These are phyloP conservation scores for Lasioglossum villosulum DNA, from an alignment of 2,888 invertebrate species.

Conservation along the genomic window DNA sequence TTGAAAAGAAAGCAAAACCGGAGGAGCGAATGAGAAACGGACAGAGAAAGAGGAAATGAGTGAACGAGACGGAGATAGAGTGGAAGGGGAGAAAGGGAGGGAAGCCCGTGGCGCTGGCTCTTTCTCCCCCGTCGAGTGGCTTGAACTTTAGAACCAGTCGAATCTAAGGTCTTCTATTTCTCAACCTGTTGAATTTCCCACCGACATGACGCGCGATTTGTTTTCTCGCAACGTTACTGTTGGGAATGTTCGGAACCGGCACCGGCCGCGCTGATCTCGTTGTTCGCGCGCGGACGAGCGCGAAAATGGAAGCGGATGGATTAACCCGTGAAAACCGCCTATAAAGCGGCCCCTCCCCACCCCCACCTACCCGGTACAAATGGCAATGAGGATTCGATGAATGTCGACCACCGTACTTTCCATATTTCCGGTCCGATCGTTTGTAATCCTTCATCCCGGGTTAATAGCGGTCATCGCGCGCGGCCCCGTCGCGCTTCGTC, in stretches of 20 bases:
- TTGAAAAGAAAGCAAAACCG: neutral
- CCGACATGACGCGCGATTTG: constrained; percentile 65
- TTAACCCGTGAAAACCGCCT: constrained; percentile 36
- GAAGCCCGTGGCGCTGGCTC: neutral
- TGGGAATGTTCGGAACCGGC: constrained; percentile 18
- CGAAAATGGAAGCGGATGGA: constrained; percentile 29
- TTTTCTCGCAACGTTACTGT: constrained; percentile 55
- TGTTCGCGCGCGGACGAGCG: constrained; percentile 9
- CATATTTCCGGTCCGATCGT: constrained; percentile 40
- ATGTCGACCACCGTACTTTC: constrained; percentile 45
- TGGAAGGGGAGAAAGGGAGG: neutral
- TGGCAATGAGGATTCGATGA: constrained; percentile 49
- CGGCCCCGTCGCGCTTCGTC: neutral
- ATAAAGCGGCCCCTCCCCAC: neutral
- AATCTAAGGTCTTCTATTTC: constrained; percentile 56
- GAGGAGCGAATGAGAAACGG: neutral
- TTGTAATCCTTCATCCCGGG: constrained; percentile 22
- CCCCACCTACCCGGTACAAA: constrained; percentile 17
- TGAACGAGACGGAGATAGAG: neutral
- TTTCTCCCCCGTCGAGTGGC: constrained; percentile 11
- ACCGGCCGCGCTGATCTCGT: constrained; percentile 37
- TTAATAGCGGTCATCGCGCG: neutral
- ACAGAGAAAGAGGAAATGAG: neutral
- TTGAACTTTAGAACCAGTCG: constrained; percentile 53
- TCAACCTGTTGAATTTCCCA: constrained; percentile 70